These are phyloP conservation scores for Alentia gelatinosa DNA, from an alignment of 2,888 invertebrate genomes.

Conservation along the genomic window DNA sequence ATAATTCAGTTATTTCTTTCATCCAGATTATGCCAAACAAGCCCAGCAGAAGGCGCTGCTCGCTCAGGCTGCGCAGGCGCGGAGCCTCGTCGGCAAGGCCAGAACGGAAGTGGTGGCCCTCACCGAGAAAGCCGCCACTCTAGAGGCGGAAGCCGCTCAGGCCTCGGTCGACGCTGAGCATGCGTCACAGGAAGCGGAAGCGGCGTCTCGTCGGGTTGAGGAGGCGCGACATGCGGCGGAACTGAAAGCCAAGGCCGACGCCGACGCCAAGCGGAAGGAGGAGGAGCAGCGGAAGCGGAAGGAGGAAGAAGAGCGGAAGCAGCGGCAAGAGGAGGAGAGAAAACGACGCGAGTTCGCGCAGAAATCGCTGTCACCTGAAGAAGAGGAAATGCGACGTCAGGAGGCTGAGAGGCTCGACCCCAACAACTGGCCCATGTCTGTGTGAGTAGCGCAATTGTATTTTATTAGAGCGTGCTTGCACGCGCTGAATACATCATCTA, in stretches of 20 bases:
- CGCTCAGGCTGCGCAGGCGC: conserved; percentile 51
- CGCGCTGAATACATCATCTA: too few species aligned
- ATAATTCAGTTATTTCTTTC: too few species aligned
- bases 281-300: conserved; percentile 46
- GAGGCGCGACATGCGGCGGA: conserved; percentile 57
- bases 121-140: conserved; percentile 26
- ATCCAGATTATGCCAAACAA: conserved; percentile 23
- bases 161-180: conserved; percentile 53
- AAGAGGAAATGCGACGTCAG: conserved; percentile 66
- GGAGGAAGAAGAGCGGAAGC: conserved; percentile 62
- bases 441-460: conserved; percentile 68
- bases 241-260: conserved; percentile 14
- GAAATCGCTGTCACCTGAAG: conserved; percentile 70
- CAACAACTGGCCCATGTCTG: conserved; percentile 74
- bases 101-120: conserved; percentile 22
- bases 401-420: conserved; percentile 69
- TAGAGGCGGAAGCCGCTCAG: conserved; percentile 55
- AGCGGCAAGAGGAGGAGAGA: conserved; percentile 67
- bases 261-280: not conserved
- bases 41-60: conserved; percentile 54
- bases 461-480: too few species aligned
- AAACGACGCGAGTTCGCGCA: conserved; percentile 63
- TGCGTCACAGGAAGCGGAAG: conserved; percentile 54
- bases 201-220: conserved; percentile 37
- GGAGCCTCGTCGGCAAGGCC: conserved; percentile 10